Percentiles rank a stretch among this genome's conserved stretches.
These are phyloP conservation scores for Amblyopsis hoosieri DNA, from an alignment of 2,797 vertebrate species.

Conservation along the genomic window DNA sequence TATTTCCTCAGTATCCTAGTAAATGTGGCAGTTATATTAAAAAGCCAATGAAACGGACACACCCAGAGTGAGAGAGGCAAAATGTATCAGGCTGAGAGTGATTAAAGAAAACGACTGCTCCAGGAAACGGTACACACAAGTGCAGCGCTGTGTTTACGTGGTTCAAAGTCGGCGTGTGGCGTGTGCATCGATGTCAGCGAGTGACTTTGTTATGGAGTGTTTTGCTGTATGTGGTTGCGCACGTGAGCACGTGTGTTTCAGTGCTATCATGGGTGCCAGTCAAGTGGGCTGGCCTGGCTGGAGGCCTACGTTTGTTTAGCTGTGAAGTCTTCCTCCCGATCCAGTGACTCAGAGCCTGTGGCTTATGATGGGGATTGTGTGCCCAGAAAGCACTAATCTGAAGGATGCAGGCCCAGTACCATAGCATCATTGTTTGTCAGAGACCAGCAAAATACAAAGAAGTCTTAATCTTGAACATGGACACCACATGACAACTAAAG, in stretches of 20 bases:
- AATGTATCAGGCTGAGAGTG: constrained; percentile 43
- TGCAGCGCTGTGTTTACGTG: constrained; percentile 10
- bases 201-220: background rate
- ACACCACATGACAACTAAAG: background rate
- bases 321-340: constrained; percentile 67
- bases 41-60: constrained; percentile 27
- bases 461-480: background rate
- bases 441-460: background rate
- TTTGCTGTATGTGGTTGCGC: constrained; percentile 1
- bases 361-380: constrained; percentile 43
- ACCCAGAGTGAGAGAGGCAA: constrained; percentile 26
- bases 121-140: constrained; percentile 10
- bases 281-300: constrained; percentile 57
- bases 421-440: constrained; percentile 18
- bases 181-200: background rate
- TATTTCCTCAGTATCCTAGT: constrained; percentile 37
- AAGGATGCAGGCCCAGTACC: constrained; percentile 29
- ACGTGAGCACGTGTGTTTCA: constrained; percentile 9
- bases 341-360: constrained; percentile 67
- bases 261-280: constrained; percentile 51
- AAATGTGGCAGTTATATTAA: constrained; percentile 28
- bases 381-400: constrained; percentile 64
- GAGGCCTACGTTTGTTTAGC: constrained; percentile 70
- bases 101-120: constrained; percentile 19
- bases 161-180: constrained; percentile 3